phyloP scores from a whole-genome alignment of 2,797 vertebrate genomes.

The Enteromius paludinosus region DNA sequence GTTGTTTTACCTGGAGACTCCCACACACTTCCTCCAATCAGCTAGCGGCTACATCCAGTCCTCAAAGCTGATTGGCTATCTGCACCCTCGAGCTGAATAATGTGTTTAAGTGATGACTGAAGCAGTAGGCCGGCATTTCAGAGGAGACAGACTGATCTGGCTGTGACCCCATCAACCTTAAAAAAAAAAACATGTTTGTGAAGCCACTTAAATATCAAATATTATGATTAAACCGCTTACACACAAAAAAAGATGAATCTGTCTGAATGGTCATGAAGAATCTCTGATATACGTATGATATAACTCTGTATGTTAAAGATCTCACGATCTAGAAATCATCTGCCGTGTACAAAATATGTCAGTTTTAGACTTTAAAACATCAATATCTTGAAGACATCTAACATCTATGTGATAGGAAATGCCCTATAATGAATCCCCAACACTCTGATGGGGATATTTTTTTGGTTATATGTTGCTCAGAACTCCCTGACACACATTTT shows the following conservation, averaged over 20 bases:
- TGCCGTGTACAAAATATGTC: no score
- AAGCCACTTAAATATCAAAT: neutral
- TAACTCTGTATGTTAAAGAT: no score
- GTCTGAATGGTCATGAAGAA: neutral
- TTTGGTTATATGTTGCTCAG: neutral
- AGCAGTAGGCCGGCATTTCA: neutral
- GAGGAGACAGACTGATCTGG: conserved; percentile 42
- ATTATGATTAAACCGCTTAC: neutral
- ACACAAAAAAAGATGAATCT: neutral
- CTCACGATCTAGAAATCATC: no score
- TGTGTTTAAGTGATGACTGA: conserved; percentile 46
- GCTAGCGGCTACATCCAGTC: conserved; percentile 24
- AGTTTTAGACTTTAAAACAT: no score
- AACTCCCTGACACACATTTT: neutral
- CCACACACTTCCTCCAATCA: conserved; percentile 56
- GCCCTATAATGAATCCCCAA: no score
- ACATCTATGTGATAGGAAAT: no score
- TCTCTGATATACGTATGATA: neutral
- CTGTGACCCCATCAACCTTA: conserved; percentile 31
- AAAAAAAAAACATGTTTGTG: neutral
- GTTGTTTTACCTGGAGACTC: conserved; percentile 66
- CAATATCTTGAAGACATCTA: no score
- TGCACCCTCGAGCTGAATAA: conserved; percentile 35
- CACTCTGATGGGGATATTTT: no score
- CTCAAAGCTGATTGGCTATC: conserved; percentile 57